Evolutionary conservation across 2,113 vertebrate species (phyloP), one percentile per base, ranked within the genome.

Genomic region (Climacteris rufus): DNA sequence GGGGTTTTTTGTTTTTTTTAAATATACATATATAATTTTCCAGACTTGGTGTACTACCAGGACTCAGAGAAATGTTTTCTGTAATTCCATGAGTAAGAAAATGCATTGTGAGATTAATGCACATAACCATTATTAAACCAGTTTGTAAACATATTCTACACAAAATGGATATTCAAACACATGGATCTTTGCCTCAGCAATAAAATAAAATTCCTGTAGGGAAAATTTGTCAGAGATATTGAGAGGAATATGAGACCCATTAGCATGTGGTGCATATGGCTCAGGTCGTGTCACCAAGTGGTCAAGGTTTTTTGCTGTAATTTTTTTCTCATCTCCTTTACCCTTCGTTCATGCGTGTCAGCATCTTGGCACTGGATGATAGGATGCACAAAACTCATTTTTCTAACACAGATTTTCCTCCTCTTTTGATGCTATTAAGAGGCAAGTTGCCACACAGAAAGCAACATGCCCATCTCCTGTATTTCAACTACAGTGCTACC

Each of bases 41-140:
- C 40, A 89, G 78, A 31, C 30, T 72, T 44, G 37, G 11, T 78
- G 72, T 82, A 47, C 47, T 87, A 83, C 45, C 45, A 71, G 54
- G 37, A 44, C 90, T 89, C 54, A 93, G 70, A 80, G 27, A 57
- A 95, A 89, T 79, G 44, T 42, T 82, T 94, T 84, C 50, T 42
- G 28, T 86, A 93, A 92, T n/a, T 83, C 68, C 50, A 75, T 45
- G 60, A 85, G 87, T 65, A 92, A 89, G 80, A 92, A 94, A 95
- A 80, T 61, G 28, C 71, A 93, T 74, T 21, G 2, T 79, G 57
- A 87, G 72, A 87, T 92, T 93, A 88, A 95, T 95, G 70, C 68
- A 63, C 84, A 16, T 65, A 71, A 49, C 7, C 47, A 37, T 63
- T 88, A 88, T 88, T 53, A 85, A 93, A 89, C 66, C 49, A 78